Evolutionary conservation across 2,113 vertebrate species (phyloP).

Genomic region (Mastomys natalensis): DNA sequence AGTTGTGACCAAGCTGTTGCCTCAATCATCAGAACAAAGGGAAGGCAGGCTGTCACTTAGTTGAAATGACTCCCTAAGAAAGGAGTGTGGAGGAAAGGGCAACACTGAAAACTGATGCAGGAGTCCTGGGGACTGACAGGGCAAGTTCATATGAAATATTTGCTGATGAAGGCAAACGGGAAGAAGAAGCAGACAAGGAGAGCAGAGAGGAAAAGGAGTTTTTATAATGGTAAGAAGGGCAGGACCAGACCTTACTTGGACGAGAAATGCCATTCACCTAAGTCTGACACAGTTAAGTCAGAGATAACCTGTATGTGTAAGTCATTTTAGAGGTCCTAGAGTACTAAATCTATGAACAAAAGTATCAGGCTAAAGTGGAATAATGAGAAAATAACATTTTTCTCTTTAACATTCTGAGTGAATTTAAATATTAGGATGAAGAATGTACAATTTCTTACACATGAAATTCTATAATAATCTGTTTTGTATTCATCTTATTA

Average conservation of each 20-base stretch:
- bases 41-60: neutral
- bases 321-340: slow-evolving; percentile 54
- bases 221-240: slow-evolving; percentile 32
- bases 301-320: slow-evolving; percentile 45
- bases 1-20: slow-evolving; percentile 20
- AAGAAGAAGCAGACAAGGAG: neutral
- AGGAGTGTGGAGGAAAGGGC: neutral
- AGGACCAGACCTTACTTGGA: slow-evolving; percentile 29
- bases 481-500: slow-evolving; percentile 61
- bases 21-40: slow-evolving; percentile 31
- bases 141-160: neutral
- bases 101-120: neutral
- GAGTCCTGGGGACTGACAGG: neutral
- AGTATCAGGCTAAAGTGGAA: slow-evolving; percentile 34
- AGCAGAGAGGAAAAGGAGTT: slow-evolving; percentile 27
- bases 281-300: slow-evolving; percentile 42
- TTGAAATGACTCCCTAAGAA: neutral
- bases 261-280: neutral
- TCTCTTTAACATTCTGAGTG: slow-evolving; percentile 43
- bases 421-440: slow-evolving; percentile 58
- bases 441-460: slow-evolving; percentile 40
- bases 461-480: slow-evolving; percentile 54
- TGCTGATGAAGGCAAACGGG: slow-evolving; percentile 37
- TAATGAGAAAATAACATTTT: neutral
- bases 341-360: slow-evolving; percentile 62